Base-by-base conservation (phyloP, 2,797 vertebrate species). In the Arnoldichthys spilopterus region DNA sequence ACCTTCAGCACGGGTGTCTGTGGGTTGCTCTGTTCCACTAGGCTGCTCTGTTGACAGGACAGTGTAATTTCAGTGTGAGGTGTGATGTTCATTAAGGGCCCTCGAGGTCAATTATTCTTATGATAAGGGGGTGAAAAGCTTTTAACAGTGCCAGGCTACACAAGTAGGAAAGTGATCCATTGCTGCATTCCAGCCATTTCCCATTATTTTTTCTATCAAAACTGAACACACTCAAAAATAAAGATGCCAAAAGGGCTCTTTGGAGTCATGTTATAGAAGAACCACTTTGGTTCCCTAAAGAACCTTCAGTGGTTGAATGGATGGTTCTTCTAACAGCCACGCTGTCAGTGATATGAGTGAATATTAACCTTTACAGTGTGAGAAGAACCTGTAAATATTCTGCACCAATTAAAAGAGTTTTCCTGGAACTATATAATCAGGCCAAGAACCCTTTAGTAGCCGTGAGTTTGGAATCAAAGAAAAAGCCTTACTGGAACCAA, bases 51-150 rank as follows among this genome's bases (percentile, higher is more conserved):
- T 72, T 82, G 81, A 82, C 78, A 82, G 70, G 81, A 75, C 69
- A 69, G 26, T 77, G 47, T 79, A 51, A 59, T 82, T 82, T 82
- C 78, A 74, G 51, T 54, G 61, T 80, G 77, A 75, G 56, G 74
- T 78, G 82, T 80, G 79, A 84, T 79, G 75, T 80, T 85, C 58
- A 85, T 82, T 70, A 80, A 81, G 64, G 45, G 76, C 76, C 70
- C 71, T 78, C 72, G 77, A 83, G 85, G 83, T 84, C 78, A 85
- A 81, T 84, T 85, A 82, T 82, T 63, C 58, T 74, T 76, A 86
- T 30, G 67, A 82, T 82, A 64, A 74, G 70, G 64, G 30, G 32
- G 45, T 63, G 74, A 72, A 78, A 85, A 75, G 80, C 78, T 81
- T 80, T 85, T 86, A 86, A 76, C 72, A 37, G 59, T n/a, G 40